These are phyloP conservation scores for Muscicapa striata DNA, from an alignment of 2,797 vertebrate species.

Conservation along the genomic window DNA sequence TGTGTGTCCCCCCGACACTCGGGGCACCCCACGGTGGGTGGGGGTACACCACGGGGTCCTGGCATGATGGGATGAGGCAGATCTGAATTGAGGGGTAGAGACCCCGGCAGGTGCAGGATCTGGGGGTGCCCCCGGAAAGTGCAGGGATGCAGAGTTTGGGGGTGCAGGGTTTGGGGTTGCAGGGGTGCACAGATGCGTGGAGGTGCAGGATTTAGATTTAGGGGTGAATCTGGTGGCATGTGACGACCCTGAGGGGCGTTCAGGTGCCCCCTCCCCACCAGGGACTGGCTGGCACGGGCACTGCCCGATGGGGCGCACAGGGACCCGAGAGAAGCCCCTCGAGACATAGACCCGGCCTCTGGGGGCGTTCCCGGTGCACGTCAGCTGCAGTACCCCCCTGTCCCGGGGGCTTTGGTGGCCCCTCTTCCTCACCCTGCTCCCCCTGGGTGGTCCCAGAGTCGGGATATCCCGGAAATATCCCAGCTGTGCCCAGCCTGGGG, in stretches of 20 bases:
- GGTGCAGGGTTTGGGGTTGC: not conserved
- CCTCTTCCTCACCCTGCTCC: not conserved
- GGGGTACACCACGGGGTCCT: not conserved
- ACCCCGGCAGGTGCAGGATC: not conserved
- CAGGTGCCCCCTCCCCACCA: fast-evolving
- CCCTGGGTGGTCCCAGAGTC: not conserved
- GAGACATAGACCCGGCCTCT: not conserved
- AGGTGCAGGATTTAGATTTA: not conserved
- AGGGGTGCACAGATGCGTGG: no score
- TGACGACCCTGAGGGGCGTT: not conserved
- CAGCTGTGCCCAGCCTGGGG: not conserved
- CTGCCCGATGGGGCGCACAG: not conserved
- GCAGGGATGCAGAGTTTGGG: not conserved
- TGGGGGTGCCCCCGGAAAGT: not conserved
- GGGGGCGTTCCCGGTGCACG: not conserved
- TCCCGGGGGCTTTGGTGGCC: not conserved
- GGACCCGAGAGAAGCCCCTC: not conserved
- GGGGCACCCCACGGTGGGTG: not conserved
- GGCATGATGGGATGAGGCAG: fast-evolving
- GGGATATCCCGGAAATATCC: not conserved
- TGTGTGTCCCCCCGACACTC: not conserved
- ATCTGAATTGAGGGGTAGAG: not conserved
- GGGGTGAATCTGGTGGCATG: not conserved
- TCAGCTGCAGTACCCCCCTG: not conserved
- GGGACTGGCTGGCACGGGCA: not conserved